Evolutionary conservation across 1,140 invertebrate species (phyloP), one percentile per base, ranked within the genome.

Genomic region (Camponotus pennsylvanicus): DNA sequence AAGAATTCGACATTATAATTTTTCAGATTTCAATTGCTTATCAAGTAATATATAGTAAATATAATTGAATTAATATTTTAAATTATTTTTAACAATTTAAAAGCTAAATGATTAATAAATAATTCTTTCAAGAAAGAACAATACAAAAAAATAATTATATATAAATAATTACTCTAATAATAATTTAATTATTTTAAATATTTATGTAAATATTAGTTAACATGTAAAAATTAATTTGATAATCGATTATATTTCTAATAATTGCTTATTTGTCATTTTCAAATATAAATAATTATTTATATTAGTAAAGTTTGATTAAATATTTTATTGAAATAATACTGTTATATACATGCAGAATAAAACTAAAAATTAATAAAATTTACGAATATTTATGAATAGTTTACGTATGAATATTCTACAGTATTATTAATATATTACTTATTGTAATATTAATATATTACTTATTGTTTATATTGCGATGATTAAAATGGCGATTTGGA

Each of bases 221-320:
- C 15, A 52, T 18, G 8, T 8, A 18, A 52, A 52, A 52, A 52
- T 18, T 15, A 18, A 9, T 71, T 71, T 32, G 52, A 27, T 6
- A 49, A 45, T 45, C 42, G 6, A 34, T 34, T 52, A 11, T 15
- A 49, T 2, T 40, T 59, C 32, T 21, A 49, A 49, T 18, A 4
- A 37, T 66, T 11, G 73, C 8, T 64, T 49, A 27, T 64, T 78
- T 49, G 18, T 64, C 13, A 11, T 78, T 49, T 49, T 1, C 11
- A 45, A 45, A 45, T 49, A 49, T 32, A 27, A 27, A 59, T 59
- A 59, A 59, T 59, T 75, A 71, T 55, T n/a, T 57, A 75, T 57
- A 75, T 61, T 32, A 63, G 11, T 63, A 32, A 15, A 13, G 37
- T 37, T 57, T 57, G 7, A 52, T 49, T 49, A 49, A 49, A 49